These are phyloP conservation scores for Puffinus mauretanicus DNA, from an alignment of 2,113 vertebrate genomes.

Conservation along the genomic window DNA sequence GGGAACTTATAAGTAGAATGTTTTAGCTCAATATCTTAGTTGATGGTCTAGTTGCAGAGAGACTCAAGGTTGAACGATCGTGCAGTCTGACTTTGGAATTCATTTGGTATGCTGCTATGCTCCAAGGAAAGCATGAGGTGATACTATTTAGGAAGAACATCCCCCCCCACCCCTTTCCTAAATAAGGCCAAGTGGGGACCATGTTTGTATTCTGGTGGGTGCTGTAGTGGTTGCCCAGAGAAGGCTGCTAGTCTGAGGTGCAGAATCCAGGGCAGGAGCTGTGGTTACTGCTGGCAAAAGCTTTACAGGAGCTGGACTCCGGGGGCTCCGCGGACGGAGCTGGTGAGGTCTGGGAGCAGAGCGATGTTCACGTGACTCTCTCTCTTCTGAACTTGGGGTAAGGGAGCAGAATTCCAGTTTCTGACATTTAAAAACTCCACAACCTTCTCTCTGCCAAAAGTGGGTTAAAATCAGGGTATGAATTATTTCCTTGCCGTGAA, in stretches of 20 bases:
- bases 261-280: background rate
- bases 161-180: background rate
- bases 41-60: background rate
- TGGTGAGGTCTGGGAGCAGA: too few relatives aligned
- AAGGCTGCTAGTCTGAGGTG: too few relatives aligned
- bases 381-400: background rate
- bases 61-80: accelerated
- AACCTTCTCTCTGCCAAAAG: background rate
- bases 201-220: background rate
- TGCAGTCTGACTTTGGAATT: background rate
- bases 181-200: background rate
- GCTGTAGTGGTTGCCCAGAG: background rate
- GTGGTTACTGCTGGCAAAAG: background rate
- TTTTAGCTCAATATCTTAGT: background rate
- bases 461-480: background rate
- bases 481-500: background rate
- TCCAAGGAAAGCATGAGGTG: background rate
- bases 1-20: background rate
- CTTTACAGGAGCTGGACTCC: background rate
- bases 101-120: background rate
- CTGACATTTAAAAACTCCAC: background rate
- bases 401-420: background rate
- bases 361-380: too few relatives aligned
- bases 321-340: accelerated
- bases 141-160: background rate